Conservation (phyloP, 2,113 vertebrate species). For the Neotragus moschatus region DNA sequence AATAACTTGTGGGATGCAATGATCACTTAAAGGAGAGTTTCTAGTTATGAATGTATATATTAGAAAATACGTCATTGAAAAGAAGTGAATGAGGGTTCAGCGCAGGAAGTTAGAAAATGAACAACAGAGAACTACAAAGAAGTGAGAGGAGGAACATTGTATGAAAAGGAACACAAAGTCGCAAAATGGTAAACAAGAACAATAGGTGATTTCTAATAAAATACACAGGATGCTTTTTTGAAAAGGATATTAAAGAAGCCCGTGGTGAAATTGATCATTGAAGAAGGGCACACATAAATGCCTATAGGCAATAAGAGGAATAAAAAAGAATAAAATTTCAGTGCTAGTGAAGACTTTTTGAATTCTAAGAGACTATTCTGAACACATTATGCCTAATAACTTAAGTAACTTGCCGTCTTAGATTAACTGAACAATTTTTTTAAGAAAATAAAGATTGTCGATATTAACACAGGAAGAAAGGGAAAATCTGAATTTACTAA, state of each 20-base stretch:
- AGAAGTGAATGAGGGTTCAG: not conserved
- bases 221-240: not conserved
- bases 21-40: slow-evolving; percentile 15
- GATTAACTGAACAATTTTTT: not conserved
- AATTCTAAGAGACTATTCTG: not conserved
- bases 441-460: not conserved
- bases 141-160: not conserved
- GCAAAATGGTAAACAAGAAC: not conserved
- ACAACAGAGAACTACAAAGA: not conserved
- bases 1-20: not conserved
- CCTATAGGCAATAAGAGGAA: not conserved
- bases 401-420: not conserved
- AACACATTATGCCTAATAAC: not conserved
- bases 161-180: not conserved
- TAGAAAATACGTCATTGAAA: not conserved
- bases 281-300: not conserved
- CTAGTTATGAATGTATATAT: not conserved
- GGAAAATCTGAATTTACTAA: not conserved
- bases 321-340: not conserved
- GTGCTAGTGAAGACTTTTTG: not conserved
- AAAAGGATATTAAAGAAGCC: not conserved
- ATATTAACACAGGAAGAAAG: not conserved
- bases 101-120: not conserved
- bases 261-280: not conserved
- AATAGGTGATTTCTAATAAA: not conserved